Base-by-base conservation (phyloP, 2,888 invertebrate genomes). In the Polyommatus iphigenia region DNA sequence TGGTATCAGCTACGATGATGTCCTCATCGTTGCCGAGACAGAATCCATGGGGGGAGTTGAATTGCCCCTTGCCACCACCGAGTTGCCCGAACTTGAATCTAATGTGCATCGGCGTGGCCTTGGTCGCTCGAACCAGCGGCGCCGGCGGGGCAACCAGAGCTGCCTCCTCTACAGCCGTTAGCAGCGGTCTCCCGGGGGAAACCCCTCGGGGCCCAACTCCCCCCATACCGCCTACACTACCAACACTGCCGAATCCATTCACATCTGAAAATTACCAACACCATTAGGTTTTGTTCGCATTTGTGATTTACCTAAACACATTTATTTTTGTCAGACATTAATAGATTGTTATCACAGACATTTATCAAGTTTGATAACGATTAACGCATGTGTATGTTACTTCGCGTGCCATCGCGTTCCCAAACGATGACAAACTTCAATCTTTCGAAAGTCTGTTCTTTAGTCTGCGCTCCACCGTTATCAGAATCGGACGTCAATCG, bases 41-140 rank as follows among this genome's bases (percentile, higher is more conserved):
- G 90, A 99, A 99, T 73, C 99, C 99, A 90, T 99, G 99, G 0
- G 99, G 99, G 0, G 99, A 99, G 92, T 98, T 99, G 86, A 99
- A 99, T 91, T 99, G 99, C 29, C 98, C 97, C 88, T 98, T 98
- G 80, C 97, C 97, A 46, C 98, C 97, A 46, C 99, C 99, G 82
- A 99, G 95, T 84, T 98, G 98, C 15, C 99, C 99, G 91, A 99
- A 99, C 92, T 99, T 99, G 92, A 97, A 97, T 77, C 98, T 95
- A 83, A 98, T 97, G 88, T 97, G 97, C 97, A 98, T 97, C 1
- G 97, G 96, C 41, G 97, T 96, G 71, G 97, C 96, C 89, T 97
- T 97, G 80, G 95, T 96, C 46, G 96, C 95, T 76, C 96, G 96
- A 18, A 95, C 95, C 57, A 95, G 94, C 0, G 94, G 95, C 15